A percentile compares a stretch with the other conserved stretches of the same genome.
Conservation (phyloP, 2,888 invertebrate species). For the Quadriops clusia region DNA sequence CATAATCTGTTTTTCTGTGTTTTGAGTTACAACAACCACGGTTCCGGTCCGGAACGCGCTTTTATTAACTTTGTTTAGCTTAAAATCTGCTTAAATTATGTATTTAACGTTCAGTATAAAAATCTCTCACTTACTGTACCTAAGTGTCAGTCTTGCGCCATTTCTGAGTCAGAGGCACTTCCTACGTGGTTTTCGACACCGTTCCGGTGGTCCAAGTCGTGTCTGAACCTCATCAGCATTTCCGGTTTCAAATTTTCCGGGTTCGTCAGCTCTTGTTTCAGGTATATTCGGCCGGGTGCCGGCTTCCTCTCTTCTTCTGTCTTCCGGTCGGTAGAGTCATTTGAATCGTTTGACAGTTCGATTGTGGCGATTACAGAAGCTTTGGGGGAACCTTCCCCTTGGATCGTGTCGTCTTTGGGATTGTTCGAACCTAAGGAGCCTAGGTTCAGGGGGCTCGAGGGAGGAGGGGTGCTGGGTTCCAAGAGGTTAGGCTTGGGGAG, state of each 20-base stretch:
- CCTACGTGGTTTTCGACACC: conserved; percentile 30
- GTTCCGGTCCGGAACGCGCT: conserved; percentile 8
- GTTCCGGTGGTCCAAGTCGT: conserved; percentile 30
- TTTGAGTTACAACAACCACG: conserved; percentile 21
- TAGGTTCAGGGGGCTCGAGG: conserved; percentile 31
- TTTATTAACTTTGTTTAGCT: conserved; percentile 3
- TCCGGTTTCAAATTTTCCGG: conserved; percentile 36
- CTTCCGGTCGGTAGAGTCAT: conserved; percentile 25
- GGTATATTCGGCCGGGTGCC: conserved; percentile 31
- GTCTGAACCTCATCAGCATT: conserved; percentile 35
- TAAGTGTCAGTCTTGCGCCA: conserved; percentile 37
- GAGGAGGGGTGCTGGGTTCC: conserved; percentile 31
- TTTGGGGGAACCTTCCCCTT: conserved; percentile 14
- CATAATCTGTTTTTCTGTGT: conserved; percentile 7
- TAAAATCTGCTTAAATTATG: too few species aligned
- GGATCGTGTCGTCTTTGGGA: conserved; percentile 14
- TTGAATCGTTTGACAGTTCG: conserved; percentile 36
- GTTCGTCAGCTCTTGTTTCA: conserved; percentile 36
- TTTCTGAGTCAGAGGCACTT: conserved; percentile 37
- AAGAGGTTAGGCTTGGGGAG: conserved; percentile 34
- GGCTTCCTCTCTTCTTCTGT: conserved; percentile 13
- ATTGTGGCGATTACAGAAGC: conserved; percentile 30
- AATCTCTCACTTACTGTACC: conserved; percentile 31
- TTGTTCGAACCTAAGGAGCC: conserved; percentile 23
- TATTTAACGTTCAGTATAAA: conserved; percentile 31